phyloP scores from a whole-genome alignment of 2,888 invertebrate genomes.

The Nomada fabriciana region DNA sequence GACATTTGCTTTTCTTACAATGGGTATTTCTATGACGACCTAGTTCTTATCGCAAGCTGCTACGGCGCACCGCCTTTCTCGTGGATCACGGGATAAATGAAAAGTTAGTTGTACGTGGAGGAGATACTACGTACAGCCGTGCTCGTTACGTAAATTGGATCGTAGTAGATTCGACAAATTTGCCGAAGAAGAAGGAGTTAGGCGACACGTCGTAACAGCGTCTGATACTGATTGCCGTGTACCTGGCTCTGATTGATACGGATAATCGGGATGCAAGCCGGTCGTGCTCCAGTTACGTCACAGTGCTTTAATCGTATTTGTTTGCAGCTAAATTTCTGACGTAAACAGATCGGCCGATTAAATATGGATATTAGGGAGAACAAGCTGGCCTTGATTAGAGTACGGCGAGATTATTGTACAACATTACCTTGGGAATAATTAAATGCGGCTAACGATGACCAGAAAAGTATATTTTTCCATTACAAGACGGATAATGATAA shows the following conservation, averaged over 20 bases:
- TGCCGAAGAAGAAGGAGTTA: constrained; percentile 4
- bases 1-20: too few species aligned
- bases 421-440: not conserved
- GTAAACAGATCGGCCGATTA: not conserved
- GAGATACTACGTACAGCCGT: not conserved
- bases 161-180: constrained; percentile 24
- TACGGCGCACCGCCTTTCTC: not conserved
- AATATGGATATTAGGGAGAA: not conserved
- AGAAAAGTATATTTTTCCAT: not conserved
- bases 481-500: too few species aligned
- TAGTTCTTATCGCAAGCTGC: not conserved
- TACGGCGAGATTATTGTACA: too few species aligned
- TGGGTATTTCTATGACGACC: not conserved
- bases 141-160: constrained; percentile 28
- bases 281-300: constrained; percentile 29
- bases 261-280: constrained; percentile 30
- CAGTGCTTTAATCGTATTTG: constrained; percentile 27
- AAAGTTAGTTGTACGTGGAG: not conserved
- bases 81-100: not conserved
- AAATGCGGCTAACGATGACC: not conserved
- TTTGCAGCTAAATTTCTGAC: constrained; percentile 16
- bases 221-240: constrained; percentile 40
- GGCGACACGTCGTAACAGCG: constrained; percentile 26
- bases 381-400: too few species aligned
- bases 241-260: constrained; percentile 57